These are phyloP conservation scores for Dasyurus viverrinus DNA, from an alignment of 2,113 vertebrate genomes.

Conservation along the genomic window DNA sequence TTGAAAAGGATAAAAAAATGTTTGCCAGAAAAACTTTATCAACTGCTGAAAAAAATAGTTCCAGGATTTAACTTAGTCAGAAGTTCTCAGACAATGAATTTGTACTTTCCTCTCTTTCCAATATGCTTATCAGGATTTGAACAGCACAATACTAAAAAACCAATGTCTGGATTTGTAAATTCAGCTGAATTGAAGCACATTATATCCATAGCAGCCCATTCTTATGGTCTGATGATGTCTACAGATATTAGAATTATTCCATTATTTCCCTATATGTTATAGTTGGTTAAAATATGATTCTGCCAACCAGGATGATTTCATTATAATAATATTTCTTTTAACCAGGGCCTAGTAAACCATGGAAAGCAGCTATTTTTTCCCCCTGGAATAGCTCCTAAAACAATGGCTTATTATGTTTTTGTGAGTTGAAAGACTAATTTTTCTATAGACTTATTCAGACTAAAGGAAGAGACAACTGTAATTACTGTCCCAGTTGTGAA, in stretches of 20 bases:
- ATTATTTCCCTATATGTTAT: background rate
- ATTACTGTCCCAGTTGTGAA: background rate
- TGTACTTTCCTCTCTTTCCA: background rate
- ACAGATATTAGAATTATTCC: background rate
- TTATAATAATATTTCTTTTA: background rate
- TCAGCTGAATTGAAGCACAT: background rate
- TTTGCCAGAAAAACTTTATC: background rate
- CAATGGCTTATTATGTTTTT: background rate
- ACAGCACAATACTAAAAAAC: background rate
- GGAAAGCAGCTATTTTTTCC: background rate
- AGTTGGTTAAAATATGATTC: background rate
- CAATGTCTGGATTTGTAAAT: background rate
- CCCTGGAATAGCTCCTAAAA: background rate
- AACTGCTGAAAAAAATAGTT: background rate
- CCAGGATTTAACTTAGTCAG: background rate
- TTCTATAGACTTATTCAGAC: background rate
- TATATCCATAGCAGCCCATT: background rate
- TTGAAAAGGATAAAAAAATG: background rate
- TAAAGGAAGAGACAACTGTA: background rate
- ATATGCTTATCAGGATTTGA: background rate
- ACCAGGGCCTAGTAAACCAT: background rate
- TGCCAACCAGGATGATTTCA: background rate
- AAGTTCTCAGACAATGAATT: constrained; percentile 13
- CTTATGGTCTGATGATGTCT: background rate
- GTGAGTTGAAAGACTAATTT: background rate